Evolutionary conservation across 2,797 vertebrate species (phyloP).

Genomic region (Novumbra hubbsi): DNA sequence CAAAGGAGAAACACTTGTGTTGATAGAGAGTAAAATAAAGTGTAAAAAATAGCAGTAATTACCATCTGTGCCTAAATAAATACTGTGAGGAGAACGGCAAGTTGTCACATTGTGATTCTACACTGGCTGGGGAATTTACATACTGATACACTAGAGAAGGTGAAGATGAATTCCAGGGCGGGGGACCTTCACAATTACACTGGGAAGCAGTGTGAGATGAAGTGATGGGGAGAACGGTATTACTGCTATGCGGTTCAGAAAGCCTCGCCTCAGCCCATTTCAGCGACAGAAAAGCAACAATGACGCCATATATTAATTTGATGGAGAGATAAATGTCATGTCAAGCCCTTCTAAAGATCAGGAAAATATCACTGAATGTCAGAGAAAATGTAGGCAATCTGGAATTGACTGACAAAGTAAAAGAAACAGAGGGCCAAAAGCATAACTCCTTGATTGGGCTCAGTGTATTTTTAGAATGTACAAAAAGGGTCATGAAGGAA

Average conservation of each 20-base stretch:
- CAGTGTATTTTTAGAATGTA: not conserved
- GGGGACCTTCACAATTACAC: conserved; percentile 27
- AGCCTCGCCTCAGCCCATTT: conserved; percentile 49
- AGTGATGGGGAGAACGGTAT: conserved; percentile 42
- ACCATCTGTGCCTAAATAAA: not conserved
- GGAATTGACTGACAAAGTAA: not conserved
- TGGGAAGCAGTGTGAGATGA: conserved; percentile 25
- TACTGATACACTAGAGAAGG: conserved; percentile 17
- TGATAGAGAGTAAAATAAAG: not conserved
- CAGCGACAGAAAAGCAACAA: conserved; percentile 50
- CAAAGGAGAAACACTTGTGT: not conserved
- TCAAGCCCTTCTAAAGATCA: conserved; percentile 60
- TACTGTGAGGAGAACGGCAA: not conserved
- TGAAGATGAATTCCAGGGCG: conserved; percentile 17
- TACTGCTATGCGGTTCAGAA: conserved; percentile 44
- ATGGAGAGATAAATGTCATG: conserved; percentile 68
- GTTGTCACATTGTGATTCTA: conserved; percentile 22
- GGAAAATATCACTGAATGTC: conserved; percentile 60
- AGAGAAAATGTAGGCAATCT: conserved; percentile 28
- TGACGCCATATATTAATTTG: conserved; percentile 63
- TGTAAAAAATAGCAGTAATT: not conserved
- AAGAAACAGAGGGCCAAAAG: not conserved
- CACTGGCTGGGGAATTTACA: conserved; percentile 24
- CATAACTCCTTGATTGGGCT: not conserved
- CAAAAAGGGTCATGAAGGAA: not conserved